Base-by-base conservation (phyloP, 2,888 invertebrate genomes). In the Ctena decussata region DNA sequence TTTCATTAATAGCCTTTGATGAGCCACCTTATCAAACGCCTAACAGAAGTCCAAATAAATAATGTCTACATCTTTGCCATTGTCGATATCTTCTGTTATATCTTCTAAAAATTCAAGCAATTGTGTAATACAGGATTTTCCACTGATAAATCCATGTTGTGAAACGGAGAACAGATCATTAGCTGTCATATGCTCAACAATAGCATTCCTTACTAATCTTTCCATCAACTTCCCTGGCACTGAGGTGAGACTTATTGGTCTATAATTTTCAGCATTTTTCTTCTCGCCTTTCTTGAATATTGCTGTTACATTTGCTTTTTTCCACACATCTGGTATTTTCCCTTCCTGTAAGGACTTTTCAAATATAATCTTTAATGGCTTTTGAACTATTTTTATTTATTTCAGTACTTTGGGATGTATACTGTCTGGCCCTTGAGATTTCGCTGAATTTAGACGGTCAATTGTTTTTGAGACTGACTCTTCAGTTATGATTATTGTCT, bases 211-310 rank as follows among this genome's bases (percentile, higher is more conserved):
- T 5, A 82, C 39, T n/a, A 77, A 44, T 24, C 53, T 71, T 24
- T 77, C 81, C 21, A 81, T 8, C 3, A 76, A 12, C 32, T 53
- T 76, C 70, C 81, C 76, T 1, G 35, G 30, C n/a, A 76, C 57
- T 18, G 76, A 41, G 8, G 76, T 81, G 6, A 77, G n/a, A 15
- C 41, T 41, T 41, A 41, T 41, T 6, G 41, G 41, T 41, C 41
- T 41, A 15, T 41, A 41, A 41, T 77, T 77, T 30, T 37, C 78
- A 27, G 49, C 15, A 11, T 49, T 39, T 15, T 35, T 49, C 35
- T 76, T 71, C 18, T 44, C 30, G 2, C 71, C 53, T n/a, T 27
- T 46, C n/a, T 3, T 12, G 27, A 27, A 69, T 27, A 5, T n/a
- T 18, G 76, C 32, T 69, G 69, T 69, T 11, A 69, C 69, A 69